Evolutionary conservation across 1,140 invertebrate species (phyloP).

Genomic region (Orchesella cincta): DNA sequence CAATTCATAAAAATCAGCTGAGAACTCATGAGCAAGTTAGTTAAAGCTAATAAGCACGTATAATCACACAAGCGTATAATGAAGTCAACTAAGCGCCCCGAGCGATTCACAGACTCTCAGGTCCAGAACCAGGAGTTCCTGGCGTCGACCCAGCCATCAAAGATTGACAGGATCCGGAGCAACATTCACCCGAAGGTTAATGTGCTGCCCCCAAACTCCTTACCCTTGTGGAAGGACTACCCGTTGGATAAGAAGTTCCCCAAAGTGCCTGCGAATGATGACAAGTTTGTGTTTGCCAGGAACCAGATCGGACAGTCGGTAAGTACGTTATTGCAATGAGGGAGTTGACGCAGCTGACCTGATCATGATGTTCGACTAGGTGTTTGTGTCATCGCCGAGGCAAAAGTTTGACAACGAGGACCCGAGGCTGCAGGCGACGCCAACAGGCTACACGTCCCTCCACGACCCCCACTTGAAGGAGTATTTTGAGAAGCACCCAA

Average conservation of each 20-base stretch:
- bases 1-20: too few species aligned
- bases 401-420: constrained; percentile 36
- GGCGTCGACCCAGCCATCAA: constrained; percentile 29
- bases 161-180: constrained; percentile 9
- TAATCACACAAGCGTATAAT: too few species aligned
- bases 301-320: constrained; percentile 23
- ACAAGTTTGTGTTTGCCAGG: constrained; percentile 23
- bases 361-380: background rate
- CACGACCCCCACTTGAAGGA: constrained; percentile 40
- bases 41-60: too few species aligned
- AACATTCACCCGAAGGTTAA: constrained; percentile 2
- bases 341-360: background rate
- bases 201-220: constrained; percentile 34
- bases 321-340: background rate
- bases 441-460: constrained; percentile 16
- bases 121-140: constrained; percentile 36
- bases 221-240: constrained; percentile 34
- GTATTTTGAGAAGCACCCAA: constrained; percentile 29
- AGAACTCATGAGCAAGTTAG: too few species aligned
- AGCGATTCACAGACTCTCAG: too few species aligned
- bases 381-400: background rate
- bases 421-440: constrained; percentile 36
- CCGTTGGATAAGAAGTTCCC: constrained; percentile 38
- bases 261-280: constrained; percentile 31
- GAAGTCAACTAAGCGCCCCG: too few species aligned